These are phyloP conservation scores for Gryllus bimaculatus DNA, from an alignment of 1,140 invertebrate species.

Conservation along the genomic window DNA sequence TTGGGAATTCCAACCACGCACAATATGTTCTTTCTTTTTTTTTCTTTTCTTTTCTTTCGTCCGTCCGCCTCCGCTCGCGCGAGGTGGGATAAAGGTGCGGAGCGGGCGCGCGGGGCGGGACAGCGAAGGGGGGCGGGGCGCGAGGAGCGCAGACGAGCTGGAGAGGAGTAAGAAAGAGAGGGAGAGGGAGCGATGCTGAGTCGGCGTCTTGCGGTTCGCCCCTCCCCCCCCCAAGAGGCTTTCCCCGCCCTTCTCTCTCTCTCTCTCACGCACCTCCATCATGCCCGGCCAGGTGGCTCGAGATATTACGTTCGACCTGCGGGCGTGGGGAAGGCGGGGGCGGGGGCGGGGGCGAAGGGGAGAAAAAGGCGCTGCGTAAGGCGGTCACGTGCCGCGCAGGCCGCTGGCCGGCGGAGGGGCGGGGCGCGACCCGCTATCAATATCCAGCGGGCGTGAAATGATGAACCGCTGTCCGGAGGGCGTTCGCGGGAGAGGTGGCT, in stretches of 20 bases:
- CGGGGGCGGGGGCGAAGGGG: not conserved
- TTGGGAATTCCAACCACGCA: slow-evolving; percentile 3
- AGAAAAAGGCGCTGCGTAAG: not conserved
- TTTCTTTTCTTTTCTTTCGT: not conserved
- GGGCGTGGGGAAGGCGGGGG: not conserved
- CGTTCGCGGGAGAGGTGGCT: not conserved
- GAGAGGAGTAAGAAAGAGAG: not conserved
- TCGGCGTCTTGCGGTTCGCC: not conserved
- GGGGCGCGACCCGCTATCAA: not conserved
- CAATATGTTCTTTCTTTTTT: not conserved
- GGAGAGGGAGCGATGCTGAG: not conserved
- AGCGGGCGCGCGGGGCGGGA: not conserved
- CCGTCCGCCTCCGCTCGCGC: not conserved
- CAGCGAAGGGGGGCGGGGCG: not conserved
- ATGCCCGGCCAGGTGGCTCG: not conserved
- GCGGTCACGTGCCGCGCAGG: not conserved
- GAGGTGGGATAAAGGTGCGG: not conserved
- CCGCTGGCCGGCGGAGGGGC: not conserved
- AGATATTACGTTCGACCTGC: not conserved
- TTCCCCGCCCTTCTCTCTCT: not conserved
- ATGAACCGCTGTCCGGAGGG: not conserved
- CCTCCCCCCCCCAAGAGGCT: not conserved
- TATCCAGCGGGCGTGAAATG: not conserved
- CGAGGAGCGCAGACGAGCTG: not conserved
- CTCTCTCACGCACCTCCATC: not conserved